A percentile compares a stretch with the other conserved stretches of the same genome.
These are phyloP conservation scores for Sturnus vulgaris DNA, from an alignment of 2,113 vertebrate genomes.

Conservation along the genomic window DNA sequence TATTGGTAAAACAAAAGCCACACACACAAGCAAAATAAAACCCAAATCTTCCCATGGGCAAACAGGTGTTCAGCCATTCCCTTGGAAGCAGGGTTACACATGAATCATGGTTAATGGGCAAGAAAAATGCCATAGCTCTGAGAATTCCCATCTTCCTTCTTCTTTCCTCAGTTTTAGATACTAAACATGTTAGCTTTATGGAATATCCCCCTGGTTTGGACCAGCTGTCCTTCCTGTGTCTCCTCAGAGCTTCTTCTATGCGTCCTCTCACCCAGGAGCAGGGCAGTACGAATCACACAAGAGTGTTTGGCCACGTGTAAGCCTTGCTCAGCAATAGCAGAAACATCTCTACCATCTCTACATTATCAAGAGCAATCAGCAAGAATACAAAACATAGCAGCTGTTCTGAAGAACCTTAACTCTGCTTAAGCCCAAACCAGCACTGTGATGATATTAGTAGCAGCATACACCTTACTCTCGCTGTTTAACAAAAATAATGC, in stretches of 20 bases:
- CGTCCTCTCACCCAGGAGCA: neutral
- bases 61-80: neutral
- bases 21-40: neutral
- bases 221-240: neutral
- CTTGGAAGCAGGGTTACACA: too few species aligned
- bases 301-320: too few species aligned
- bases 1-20: neutral
- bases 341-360: neutral
- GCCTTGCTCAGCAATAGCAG: neutral
- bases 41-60: neutral
- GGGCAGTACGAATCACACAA: neutral
- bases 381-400: neutral
- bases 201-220: neutral
- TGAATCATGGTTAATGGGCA: neutral
- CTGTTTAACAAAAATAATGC: neutral
- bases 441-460: neutral
- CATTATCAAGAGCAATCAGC: neutral
- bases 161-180: neutral
- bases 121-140: neutral
- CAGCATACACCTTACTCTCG: neutral
- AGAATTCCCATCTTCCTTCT: neutral
- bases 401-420: neutral
- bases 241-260: neutral
- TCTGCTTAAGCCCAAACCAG: neutral
- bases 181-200: neutral